Conservation (phyloP, 1,140 invertebrate genomes). For the Oscheius sp. region DNA sequence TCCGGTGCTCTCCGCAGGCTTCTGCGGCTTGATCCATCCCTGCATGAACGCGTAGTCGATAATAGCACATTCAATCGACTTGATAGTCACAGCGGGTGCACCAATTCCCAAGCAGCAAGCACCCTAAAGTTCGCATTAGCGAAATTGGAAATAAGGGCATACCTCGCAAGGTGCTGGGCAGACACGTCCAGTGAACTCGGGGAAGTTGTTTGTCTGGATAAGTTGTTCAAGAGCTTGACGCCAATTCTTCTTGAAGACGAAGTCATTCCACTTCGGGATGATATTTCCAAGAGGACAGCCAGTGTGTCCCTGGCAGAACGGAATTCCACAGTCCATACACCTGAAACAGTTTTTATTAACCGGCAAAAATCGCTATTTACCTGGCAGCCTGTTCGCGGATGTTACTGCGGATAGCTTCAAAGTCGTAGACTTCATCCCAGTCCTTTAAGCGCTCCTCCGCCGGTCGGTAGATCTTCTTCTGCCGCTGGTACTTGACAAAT, state of each 20-base stretch:
- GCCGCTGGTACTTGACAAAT: conserved; percentile 91
- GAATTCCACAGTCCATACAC: conserved; percentile 99
- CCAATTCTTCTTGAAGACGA: conserved; percentile 90
- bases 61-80: conserved; percentile 97
- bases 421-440: conserved; percentile 85
- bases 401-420: conserved; percentile 78
- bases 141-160: conserved; percentile 5
- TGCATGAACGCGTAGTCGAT: conserved; percentile 96
- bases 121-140: conserved; percentile 65
- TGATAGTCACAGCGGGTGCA: conserved; percentile 93
- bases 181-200: conserved; percentile 95
- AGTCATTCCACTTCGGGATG: conserved; percentile 98
- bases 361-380: neutral
- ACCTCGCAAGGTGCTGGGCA: conserved; percentile 95
- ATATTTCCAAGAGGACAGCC: conserved; percentile 97
- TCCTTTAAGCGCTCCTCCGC: conserved; percentile 80
- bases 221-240: conserved; percentile 89
- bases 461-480: conserved; percentile 78
- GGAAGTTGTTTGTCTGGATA: conserved; percentile 97
- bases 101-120: conserved; percentile 95
- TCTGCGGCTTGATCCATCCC: conserved; percentile 85
- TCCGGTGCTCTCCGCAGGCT: conserved; percentile 74
- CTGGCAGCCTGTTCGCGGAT: conserved; percentile 82
- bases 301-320: conserved; percentile 94
- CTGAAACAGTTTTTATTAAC: conserved; percentile 61